Percentiles rank a stretch among this genome's conserved stretches.
Evolutionary conservation across 2,113 vertebrate genomes (phyloP).

Genomic region (Hippocampus abdominalis): DNA sequence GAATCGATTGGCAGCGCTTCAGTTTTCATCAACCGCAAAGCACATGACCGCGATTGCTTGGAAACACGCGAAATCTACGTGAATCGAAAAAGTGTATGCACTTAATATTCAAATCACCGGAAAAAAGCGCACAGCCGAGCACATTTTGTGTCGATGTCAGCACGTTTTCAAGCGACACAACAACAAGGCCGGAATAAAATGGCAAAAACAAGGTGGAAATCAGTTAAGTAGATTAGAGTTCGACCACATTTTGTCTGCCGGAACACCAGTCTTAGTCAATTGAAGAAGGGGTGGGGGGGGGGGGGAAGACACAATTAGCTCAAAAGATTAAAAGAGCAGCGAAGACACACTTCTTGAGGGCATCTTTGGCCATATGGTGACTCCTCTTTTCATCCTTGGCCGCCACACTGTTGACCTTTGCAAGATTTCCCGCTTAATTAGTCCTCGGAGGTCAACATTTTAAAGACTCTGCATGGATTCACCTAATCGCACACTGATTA

Average conservation of each 20-base stretch:
- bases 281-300: slow-evolving; percentile 17
- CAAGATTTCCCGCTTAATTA: slow-evolving; percentile 62
- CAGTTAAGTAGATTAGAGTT: slow-evolving; percentile 66
- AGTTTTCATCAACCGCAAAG: not conserved
- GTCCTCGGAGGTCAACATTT: slow-evolving; percentile 42
- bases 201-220: slow-evolving; percentile 59
- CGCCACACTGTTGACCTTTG: slow-evolving; percentile 60
- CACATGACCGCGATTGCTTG: not conserved
- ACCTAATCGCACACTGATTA: slow-evolving; percentile 32
- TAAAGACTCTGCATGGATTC: slow-evolving; percentile 37
- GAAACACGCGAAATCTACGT: not conserved
- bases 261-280: slow-evolving; percentile 25
- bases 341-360: slow-evolving; percentile 58
- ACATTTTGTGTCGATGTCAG: slow-evolving; percentile 44
- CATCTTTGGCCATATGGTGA: slow-evolving; percentile 71
- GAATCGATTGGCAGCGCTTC: not conserved
- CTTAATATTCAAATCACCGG: not conserved
- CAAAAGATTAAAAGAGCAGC: slow-evolving; percentile 73
- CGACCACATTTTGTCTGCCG: slow-evolving; percentile 57
- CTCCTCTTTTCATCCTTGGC: slow-evolving; percentile 63
- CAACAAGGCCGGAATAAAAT: slow-evolving; percentile 38
- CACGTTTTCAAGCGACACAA: slow-evolving; percentile 19
- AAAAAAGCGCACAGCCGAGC: slow-evolving; percentile 22
- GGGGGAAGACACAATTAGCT: slow-evolving; percentile 59
- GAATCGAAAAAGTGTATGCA: not conserved